Evolutionary conservation across 1,140 invertebrate genomes (phyloP).

Genomic region (Bombus fervidus): DNA sequence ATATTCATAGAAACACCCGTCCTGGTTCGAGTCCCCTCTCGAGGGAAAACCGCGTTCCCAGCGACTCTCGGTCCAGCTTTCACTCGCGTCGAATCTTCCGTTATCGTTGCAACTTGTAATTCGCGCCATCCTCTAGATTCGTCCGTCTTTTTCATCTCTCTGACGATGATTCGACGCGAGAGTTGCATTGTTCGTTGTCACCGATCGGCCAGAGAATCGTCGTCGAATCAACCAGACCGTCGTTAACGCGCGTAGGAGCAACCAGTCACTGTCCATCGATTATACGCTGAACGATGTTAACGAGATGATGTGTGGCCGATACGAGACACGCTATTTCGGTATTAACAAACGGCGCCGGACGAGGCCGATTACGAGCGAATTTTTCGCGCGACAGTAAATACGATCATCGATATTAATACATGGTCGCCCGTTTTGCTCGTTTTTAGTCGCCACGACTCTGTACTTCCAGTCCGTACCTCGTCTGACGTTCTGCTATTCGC

Average conservation of each 20-base stretch:
- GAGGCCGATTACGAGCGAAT: not conserved
- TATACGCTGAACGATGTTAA: not conserved
- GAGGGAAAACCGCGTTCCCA: not conserved
- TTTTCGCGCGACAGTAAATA: not conserved
- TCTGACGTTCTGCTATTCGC: not conserved
- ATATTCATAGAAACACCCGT: conserved; percentile 43
- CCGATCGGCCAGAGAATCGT: not conserved
- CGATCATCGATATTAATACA: conserved; percentile 22
- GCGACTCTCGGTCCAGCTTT: not conserved
- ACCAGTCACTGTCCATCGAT: not conserved
- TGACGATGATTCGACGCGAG: not conserved
- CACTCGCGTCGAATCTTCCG: not conserved
- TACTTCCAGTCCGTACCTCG: not conserved
- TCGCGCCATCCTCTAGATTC: not conserved
- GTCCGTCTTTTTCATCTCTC: not conserved
- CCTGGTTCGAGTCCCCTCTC: conserved; percentile 9
- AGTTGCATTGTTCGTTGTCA: not conserved
- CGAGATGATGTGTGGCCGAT: conserved; percentile 27
- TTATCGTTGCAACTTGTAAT: not conserved
- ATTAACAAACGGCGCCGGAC: conserved; percentile 16
- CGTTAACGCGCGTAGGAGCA: not conserved
- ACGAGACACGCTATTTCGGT: conserved; percentile 21
- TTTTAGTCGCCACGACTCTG: not conserved
- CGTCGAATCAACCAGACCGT: not conserved
- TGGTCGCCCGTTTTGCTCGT: not conserved